Conservation (phyloP, 2,113 vertebrate species). For the Monopterus albus region DNA sequence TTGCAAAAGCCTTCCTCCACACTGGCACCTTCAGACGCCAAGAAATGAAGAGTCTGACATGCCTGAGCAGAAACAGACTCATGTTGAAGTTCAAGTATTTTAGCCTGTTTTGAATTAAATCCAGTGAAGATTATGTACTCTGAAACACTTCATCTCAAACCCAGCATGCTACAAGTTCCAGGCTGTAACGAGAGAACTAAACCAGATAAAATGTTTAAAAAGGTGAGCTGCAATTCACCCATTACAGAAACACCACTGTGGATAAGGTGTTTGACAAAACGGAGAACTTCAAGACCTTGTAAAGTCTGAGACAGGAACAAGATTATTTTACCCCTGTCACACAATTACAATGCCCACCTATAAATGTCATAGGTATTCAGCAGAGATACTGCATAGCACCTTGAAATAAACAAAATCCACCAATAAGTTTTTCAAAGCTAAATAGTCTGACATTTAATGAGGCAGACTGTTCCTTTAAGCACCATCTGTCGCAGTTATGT, state of each 20-base stretch:
- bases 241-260: too few relatives aligned
- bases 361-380: background rate
- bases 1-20: background rate
- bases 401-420: background rate
- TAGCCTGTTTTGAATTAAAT: background rate
- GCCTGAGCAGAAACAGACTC: constrained; percentile 5
- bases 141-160: background rate
- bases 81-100: background rate
- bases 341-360: constrained; percentile 38
- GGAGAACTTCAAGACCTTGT: constrained; percentile 19
- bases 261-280: background rate
- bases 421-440: background rate
- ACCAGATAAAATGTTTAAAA: background rate
- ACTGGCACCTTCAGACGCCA: background rate
- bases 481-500: background rate
- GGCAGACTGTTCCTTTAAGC: constrained; percentile 19
- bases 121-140: constrained; percentile 35
- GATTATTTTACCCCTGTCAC: constrained; percentile 23
- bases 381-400: background rate
- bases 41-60: background rate
- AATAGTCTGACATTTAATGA: background rate
- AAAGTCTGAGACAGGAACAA: constrained; percentile 1
- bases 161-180: background rate
- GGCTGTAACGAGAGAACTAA: too few relatives aligned
- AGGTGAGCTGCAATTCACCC: too few relatives aligned